A percentile compares a stretch with the other conserved stretches of the same genome.
Evolutionary conservation across 2,888 invertebrate genomes (phyloP).

Genomic region (Torymus aiolomorphi): DNA sequence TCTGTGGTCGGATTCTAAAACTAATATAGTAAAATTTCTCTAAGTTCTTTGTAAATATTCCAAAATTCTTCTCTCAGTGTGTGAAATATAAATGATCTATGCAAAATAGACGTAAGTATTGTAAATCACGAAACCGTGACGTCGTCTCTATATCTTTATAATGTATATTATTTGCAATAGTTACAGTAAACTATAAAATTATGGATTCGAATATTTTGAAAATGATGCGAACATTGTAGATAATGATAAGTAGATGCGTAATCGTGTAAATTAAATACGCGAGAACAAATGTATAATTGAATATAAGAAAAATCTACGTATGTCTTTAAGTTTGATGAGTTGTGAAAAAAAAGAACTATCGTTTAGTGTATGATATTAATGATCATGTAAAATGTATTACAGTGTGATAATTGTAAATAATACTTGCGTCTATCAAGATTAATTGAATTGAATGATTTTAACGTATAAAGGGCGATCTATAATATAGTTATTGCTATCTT

Average conservation of each 20-base stretch:
- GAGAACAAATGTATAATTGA: constrained; percentile 7
- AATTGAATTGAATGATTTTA: constrained; percentile 64
- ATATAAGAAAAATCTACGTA: neutral
- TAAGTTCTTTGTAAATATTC: too few relatives aligned
- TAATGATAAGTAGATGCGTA: constrained; percentile 32
- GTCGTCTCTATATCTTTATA: too few relatives aligned
- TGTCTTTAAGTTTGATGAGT: neutral
- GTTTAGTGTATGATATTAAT: constrained; percentile 49
- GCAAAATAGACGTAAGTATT: neutral
- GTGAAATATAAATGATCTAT: neutral
- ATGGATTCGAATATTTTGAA: constrained; percentile 49
- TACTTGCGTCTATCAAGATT: constrained; percentile 60
- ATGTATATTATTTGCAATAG: neutral
- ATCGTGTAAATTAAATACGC: constrained; percentile 51
- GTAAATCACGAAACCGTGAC: neutral
- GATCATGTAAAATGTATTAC: constrained; percentile 51
- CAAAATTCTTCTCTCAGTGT: too few relatives aligned
- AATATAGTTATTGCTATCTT: constrained; percentile 37
- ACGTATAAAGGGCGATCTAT: constrained; percentile 59
- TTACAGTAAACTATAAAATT: neutral
- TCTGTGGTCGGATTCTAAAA: too few relatives aligned
- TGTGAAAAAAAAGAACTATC: constrained; percentile 30
- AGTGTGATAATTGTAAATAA: constrained; percentile 69
- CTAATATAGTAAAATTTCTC: too few relatives aligned
- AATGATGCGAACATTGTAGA: constrained; percentile 52